Base-by-base conservation (phyloP, 2,113 vertebrate genomes). In the Hyla sarda region DNA sequence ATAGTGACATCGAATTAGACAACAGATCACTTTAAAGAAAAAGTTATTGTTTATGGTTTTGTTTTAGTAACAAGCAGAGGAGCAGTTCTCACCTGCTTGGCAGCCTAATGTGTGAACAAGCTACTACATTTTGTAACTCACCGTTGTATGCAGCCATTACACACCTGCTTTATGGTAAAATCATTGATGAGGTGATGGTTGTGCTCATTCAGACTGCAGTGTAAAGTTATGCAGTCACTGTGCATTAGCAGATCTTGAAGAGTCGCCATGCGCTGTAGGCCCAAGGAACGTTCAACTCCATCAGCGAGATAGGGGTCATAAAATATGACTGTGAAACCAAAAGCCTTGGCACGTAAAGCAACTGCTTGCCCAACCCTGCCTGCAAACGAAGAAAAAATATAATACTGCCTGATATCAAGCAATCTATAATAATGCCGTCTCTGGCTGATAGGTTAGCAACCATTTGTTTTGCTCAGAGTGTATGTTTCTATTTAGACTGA, bases 171-270 rank as follows among this genome's bases (percentile, higher is more conserved):
- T 93, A 97, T 97, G 92, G 96, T 97, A 92, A 97, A 97, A 94
- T 97, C 96, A 89, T 97, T 97, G 90, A 97, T 96, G 92, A 97
- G 96, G 90, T 97, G 96, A 93, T 97, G 96, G 92, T 97, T 97
- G 96, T 97, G 96, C 93, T 97, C 96, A 86, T 97, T 97, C 90
- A 97, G 95, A 92, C 96, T 96, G 93, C 96, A 97, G 92, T 97
- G 96, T 90, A 97, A 93, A 77, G 96, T 97, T 69, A 97, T 96
- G 77, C 96, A 97, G 95, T 97, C 96, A 69, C 96, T 97, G 92
- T 97, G 96, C 90, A 96, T 96, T 86, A 97, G 96, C 89, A 97
- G 94, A 90, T 97, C 96, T 92, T 97, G 96, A 91, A 97, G 93
- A 79, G 96, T 97, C 87, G 93, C 92, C 95, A 97, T 96, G 86